phyloP scores from a whole-genome alignment of 1,140 invertebrate species.

The Liolophura sinensis region DNA sequence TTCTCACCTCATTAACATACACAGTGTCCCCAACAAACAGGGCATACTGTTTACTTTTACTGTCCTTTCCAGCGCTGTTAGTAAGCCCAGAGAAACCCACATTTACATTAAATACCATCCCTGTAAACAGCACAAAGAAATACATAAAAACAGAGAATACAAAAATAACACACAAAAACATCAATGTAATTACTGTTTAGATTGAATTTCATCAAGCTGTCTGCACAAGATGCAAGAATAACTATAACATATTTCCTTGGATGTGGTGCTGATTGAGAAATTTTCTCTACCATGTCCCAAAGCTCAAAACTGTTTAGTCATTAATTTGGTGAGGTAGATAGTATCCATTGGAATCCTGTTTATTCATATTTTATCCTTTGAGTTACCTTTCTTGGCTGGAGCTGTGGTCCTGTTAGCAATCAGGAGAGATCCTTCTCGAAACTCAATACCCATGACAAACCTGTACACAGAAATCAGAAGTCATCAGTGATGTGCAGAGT shows the following conservation, averaged over 20 bases:
- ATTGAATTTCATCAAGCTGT: not conserved
- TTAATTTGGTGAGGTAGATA: too few species aligned
- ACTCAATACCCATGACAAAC: slow-evolving; percentile 98
- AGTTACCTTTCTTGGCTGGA: slow-evolving; percentile 73
- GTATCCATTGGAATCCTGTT: too few species aligned
- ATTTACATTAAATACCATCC: slow-evolving; percentile 97
- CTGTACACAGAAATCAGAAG: slow-evolving; percentile 35
- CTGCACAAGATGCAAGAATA: too few species aligned
- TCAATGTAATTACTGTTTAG: not conserved
- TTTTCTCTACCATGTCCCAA: too few species aligned
- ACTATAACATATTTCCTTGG: too few species aligned
- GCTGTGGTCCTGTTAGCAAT: slow-evolving; percentile 87
- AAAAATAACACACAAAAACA: not conserved
- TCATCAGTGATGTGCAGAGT: not conserved
- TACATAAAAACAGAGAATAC: not conserved
- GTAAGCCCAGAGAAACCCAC: slow-evolving; percentile 88
- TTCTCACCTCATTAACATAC: slow-evolving; percentile 88
- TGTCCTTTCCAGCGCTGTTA: slow-evolving; percentile 79
- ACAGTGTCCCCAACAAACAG: slow-evolving; percentile 97
- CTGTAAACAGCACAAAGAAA: slow-evolving; percentile 51
- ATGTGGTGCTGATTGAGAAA: too few species aligned
- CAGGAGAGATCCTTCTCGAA: slow-evolving; percentile 90
- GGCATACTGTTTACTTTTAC: slow-evolving; percentile 88
- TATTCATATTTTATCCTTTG: too few species aligned
- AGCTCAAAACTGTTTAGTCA: too few species aligned